Evolutionary conservation across 2,888 invertebrate species (phyloP), one percentile per base, ranked within the genome.

Genomic region (Conops quadrifasciatus): DNA sequence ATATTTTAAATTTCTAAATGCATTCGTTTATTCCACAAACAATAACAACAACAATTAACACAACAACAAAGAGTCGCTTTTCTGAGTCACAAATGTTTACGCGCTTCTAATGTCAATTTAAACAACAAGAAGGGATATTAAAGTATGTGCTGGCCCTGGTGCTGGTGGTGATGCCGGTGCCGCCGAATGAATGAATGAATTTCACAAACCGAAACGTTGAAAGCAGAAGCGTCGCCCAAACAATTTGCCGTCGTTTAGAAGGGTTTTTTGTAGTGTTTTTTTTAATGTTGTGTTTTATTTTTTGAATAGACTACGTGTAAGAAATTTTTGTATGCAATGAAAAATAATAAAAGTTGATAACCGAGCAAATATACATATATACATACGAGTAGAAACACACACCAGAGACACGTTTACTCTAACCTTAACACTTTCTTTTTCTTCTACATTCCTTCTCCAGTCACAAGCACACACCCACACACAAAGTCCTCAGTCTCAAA

Each of bases 221-320:
- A n/a, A n/a, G 26, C 49, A 58, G 43, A 45, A 58, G 47, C 67
- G 58, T 56, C 43, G 19, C n/a, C n/a, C n/a, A 53, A 58, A 36
- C 67, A 67, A 67, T 67, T 67, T 67, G 67, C 45, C 67, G 67
- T 43, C 67, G 26, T 56, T 67, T 67, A 45, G 26, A 67, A 67
- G 53, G 51, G 66, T 51, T 66, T 66, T 66, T 58, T 26, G 36
- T 36, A 7, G 4, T 9, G 36, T 36, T 7, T 7, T 36, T 36
- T 36, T 36, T 36, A 36, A n/a, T 36, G 4, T 36, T 36, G 9
- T 36, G 36, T 4, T 36, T 36, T 36, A 4, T 36, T 9, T 36
- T 7, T 7, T 36, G 9, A 19, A 53, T 7, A 30, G 51, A 64
- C 19, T 21, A 65, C n/a, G 30, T 51, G 66, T 53, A 7, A 51